Evolutionary conservation across 2,888 invertebrate genomes (phyloP), one percentile per base, ranked within the genome.

Genomic region (Oxytorus armatus): DNA sequence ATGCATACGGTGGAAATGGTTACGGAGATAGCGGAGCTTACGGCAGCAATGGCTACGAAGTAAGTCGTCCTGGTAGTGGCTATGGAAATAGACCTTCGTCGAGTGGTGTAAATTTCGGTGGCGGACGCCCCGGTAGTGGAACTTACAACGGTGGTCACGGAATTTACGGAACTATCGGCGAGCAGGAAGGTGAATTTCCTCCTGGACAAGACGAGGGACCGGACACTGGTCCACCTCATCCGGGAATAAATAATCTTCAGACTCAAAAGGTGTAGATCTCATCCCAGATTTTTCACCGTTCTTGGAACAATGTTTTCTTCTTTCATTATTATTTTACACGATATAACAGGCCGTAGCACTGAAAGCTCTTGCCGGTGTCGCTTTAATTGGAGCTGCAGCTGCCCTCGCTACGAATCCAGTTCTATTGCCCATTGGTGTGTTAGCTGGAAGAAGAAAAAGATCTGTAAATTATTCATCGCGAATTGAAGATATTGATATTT

Each of bases 351-450:
- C 93, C 10, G 90, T 95, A 55, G 94, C 94, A 39, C 91, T 95
- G 33, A 93, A 93, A 85, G 96, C 96, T 0, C 91, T 97, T 82
- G 96, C 96, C 44, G 96, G 96, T 21, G 94, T 96, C 53, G 96
- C 96, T 0, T 83, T 93, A 59, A 93, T 97, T n/a, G 96, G 96
- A 42, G 96, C 96, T 33, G 96, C 96, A 0, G 96, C 96, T 21
- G 95, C 96, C 14, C 92, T 96, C 76, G 95, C 96, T 69, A 94
- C 94, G 84, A 96, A 96, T 92, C 97, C 97, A 3, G 93, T 96
- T 66, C 93, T 97, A 11, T 91, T 97, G 42, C 96, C 96, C 90
- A 93, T 97, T 51, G 96, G 96, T 25, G 95, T 96, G 0, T 93
- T 96, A 7, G 94, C 95, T 14, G 96, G 96, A 14, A 92, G 93